Base-by-base conservation (phyloP, 1,140 invertebrate genomes). In the Campodea augens region DNA sequence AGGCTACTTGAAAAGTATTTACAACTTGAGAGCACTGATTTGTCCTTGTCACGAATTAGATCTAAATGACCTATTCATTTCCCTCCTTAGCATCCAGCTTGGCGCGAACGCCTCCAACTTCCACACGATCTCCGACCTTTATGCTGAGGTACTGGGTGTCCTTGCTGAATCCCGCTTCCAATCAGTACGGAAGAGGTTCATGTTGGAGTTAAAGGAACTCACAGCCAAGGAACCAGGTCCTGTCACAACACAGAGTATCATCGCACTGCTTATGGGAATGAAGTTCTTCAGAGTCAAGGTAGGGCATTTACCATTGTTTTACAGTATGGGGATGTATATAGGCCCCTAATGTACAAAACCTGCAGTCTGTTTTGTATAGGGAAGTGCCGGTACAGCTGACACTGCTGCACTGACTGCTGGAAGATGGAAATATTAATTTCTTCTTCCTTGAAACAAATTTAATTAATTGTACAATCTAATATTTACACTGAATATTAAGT, bases 81-180 rank as follows among this genome's bases (percentile, higher is more conserved):
- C 62, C 49, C 44, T 47, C 56, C 70, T 27, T 55, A 84, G 84
- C 0, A 73, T 85, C 38, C 85, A 90, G 58, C 83, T 81, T 46
- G 87, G 88, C 57, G 82, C 85, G 1, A 98, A 98, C 68, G 84
- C 88, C 27, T 78, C 76, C 15, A 97, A 96, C 63, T 86, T 92
- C 51, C 85, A 95, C 55, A 90, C 92, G 52, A 90, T 98, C 47
- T 87, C 93, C 10, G 95, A 98, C 68, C 69, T 98, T 25, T 98
- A 95, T 69, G 92, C 92, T 1, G 95, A 99, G 71, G 95, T 98
- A 0, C 82, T 98, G 47, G 95, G 95, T 12, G 91, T 93, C n/a
- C 66, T 99, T 32, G 92, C 92, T 19, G 87, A 96, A 55, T 89
- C 88, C 4, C 72, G 92, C 37, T 97, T 98, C 61, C 75, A 78